Evolutionary conservation across 2,113 vertebrate species (phyloP), one percentile per base, ranked within the genome.

Genomic region (Helogale parvula): DNA sequence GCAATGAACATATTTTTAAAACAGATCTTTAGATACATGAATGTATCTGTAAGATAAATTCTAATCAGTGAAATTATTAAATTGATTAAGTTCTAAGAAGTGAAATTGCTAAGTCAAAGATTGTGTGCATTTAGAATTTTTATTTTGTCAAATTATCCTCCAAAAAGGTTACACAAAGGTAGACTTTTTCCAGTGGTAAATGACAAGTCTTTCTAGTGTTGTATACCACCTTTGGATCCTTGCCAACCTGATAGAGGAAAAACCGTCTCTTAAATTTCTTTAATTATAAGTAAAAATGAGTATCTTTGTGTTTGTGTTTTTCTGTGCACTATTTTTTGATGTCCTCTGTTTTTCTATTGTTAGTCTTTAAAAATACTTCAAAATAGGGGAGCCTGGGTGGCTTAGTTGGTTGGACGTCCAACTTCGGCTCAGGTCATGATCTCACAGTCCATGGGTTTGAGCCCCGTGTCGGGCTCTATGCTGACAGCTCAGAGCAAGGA

Each of bases 201-300:
- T 57, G 16, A 88, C 87, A 92, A 52, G 15, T 60, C 83, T 77
- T 76, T 33, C 69, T 25, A 69, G 45, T 76, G 57, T 31, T 92
- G 5, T n/a, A 21, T 50, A 74, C 68, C 21, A 87, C 5, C 71
- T 88, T 87, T 87, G 91, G 57, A 82, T 68, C 57, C 9, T 14
- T 94, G 68, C 19, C 47, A 92, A 69, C 68, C 27, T 72, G 29
- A 57, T 3, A 71, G 19, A 52, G 45, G 16, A 87, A 87, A 91
- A 86, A 63, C 2, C 38, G 23, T 52, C 41, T 52, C 35, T 65
- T 68, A 90, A 5, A 47, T 63, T 63, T 96, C 54, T 91, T 80
- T 68, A 94, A 90, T 92, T 93, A 25, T 81, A 91, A 38, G 63
- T 38, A n/a, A 80, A 76, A 84, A 45, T 83, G 19, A 97, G 23